Conservation (phyloP, 2,797 vertebrate genomes). For the Moxostoma hubbsi region DNA sequence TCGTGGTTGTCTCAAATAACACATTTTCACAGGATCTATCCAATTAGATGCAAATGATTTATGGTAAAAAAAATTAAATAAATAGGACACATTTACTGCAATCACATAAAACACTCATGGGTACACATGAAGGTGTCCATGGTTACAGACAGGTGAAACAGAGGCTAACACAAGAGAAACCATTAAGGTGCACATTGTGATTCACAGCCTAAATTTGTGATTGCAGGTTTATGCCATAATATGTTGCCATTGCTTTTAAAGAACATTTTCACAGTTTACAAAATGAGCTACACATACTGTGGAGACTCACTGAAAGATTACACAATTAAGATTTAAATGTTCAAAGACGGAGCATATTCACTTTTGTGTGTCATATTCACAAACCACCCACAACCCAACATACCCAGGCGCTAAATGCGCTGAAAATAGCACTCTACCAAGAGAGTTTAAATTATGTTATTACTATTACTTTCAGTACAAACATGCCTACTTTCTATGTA, state of each 20-base stretch:
- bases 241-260: background rate
- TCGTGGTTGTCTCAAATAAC: background rate
- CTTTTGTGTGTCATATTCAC: too few species aligned
- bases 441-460: too few species aligned
- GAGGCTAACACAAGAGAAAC: background rate
- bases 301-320: background rate
- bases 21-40: constrained; percentile 13
- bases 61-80: background rate
- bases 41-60: background rate
- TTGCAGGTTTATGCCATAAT: background rate
- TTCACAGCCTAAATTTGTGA: constrained; percentile 1
- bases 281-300: background rate
- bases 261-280: background rate
- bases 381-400: too few species aligned
- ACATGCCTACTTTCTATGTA: too few species aligned
- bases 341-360: background rate
- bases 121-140: background rate
- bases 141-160: background rate
- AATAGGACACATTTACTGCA: background rate
- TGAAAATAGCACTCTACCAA: too few species aligned
- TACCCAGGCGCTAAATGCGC: too few species aligned
- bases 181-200: background rate
- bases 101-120: background rate
- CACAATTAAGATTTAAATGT: background rate
- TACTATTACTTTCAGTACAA: too few species aligned